Base-by-base conservation (phyloP, 2,888 invertebrate genomes). In the Andrena hattorfiana region DNA sequence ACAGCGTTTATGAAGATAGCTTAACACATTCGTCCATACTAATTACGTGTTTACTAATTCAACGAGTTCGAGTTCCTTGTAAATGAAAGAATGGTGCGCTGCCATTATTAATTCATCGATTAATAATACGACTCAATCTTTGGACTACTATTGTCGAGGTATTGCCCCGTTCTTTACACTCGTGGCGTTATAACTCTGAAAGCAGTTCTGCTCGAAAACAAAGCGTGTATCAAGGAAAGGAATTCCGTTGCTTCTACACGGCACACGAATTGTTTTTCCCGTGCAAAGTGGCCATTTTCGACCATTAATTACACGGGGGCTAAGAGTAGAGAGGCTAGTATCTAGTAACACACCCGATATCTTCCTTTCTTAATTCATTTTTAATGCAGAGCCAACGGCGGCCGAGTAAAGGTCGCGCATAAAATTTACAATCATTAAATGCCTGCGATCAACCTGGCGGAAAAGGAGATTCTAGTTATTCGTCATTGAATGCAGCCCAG, bases 401-500 rank as follows among this genome's bases (percentile, higher is more conserved):
- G 13, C 56, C 49, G 56, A 68, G 81, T 62, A 81, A 81, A 81
- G 81, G 81, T 81, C 81, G 72, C 73, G 73, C 81, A 81, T 81
- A 81, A 72, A 80, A 81, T 81, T 81, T 81, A 68, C 81, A 81
- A 81, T 81, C 81, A 51, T 81, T 81, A 81, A 72, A 81, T 49
- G 49, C 49, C 73, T 63, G 49, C 81, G 81, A 73, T 72, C 32
- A 13, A 23, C 28, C 35, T 42, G 63, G 3, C 32, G 20, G 48
- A 23, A 56, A 62, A 35, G 48, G 51, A 49, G 72, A 81, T 72
- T n/a, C 81, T 81, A 81, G 81, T 81, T 73, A 62, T 63, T 49
- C 54, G 66, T 81, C 81, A 67, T 54, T n/a, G 60, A 49, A 59
- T 81, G 81, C 81, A 81, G 30, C 51, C 51, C 16, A 6, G 30